Conservation (phyloP, 2,888 invertebrate species). For the Pogonocherus hispidulus region DNA sequence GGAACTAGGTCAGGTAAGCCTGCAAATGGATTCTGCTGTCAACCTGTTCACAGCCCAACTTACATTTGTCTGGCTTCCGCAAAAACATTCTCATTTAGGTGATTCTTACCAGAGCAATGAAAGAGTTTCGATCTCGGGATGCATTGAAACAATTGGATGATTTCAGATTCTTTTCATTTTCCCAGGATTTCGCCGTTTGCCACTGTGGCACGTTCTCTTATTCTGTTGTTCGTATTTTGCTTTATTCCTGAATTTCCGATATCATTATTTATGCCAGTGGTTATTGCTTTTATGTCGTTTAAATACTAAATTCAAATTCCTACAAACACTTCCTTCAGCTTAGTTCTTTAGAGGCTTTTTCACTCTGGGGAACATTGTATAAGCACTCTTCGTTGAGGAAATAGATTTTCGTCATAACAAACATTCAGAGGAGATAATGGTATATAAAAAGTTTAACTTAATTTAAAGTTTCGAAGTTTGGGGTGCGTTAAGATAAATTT, state of each 20-base stretch:
- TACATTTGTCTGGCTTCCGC: neutral
- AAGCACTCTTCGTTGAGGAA: neutral
- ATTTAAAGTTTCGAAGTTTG: constrained; percentile 14
- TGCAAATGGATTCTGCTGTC: neutral
- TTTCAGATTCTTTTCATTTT: neutral
- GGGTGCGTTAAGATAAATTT: constrained; percentile 18
- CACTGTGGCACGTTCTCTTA: no score
- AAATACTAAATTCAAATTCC: no score
- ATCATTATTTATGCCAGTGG: no score
- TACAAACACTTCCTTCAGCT: no score
- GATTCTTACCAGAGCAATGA: neutral
- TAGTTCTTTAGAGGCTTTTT: no score
- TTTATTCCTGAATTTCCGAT: no score
- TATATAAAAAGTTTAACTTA: constrained; percentile 17
- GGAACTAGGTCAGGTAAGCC: constrained; percentile 16
- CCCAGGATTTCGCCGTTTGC: neutral
- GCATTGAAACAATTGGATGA: neutral
- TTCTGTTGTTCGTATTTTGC: no score
- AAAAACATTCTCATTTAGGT: neutral
- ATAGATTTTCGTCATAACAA: constrained; percentile 3
- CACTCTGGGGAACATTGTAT: neutral
- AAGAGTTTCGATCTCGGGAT: neutral
- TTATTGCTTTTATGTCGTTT: no score
- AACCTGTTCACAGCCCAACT: neutral
- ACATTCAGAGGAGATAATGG: neutral